A percentile compares a stretch with the other conserved stretches of the same genome.
These are phyloP conservation scores for Chouioia cunea DNA, from an alignment of 2,888 invertebrate species.

Conservation along the genomic window DNA sequence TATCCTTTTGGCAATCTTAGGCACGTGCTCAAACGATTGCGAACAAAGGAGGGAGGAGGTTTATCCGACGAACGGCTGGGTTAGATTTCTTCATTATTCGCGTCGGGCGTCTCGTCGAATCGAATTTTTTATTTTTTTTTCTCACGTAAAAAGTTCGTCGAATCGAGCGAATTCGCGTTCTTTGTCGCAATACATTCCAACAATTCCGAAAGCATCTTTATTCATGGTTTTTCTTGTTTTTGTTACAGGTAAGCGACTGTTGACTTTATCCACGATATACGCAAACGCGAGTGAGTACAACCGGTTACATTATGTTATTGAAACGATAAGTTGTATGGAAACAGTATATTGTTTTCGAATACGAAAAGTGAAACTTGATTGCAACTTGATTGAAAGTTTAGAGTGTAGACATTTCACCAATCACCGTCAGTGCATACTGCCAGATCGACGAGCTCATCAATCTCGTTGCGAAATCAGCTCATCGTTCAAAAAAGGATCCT, in stretches of 20 bases:
- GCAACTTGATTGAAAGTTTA: too few relatives aligned
- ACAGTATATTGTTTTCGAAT: too few relatives aligned
- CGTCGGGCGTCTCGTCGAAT: not conserved
- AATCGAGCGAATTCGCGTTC: too few relatives aligned
- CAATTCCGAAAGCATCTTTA: too few relatives aligned
- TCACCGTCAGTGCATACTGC: constrained; percentile 11
- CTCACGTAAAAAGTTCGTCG: constrained; percentile 6
- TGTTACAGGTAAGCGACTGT: constrained; percentile 44
- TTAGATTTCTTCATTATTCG: not conserved
- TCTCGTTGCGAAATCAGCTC: constrained; percentile 23
- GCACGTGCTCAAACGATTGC: not conserved
- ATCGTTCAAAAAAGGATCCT: constrained; percentile 11
- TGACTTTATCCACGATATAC: not conserved
- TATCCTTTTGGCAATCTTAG: constrained; percentile 6
- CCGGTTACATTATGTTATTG: too few relatives aligned
- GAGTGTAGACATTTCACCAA: not conserved
- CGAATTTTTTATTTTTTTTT: not conserved
- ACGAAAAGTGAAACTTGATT: too few relatives aligned
- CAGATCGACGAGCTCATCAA: not conserved
- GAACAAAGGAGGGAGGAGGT: constrained; percentile 9
- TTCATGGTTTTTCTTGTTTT: constrained; percentile 3
- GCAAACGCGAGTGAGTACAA: too few relatives aligned
- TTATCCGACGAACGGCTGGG: not conserved
- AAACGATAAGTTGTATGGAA: too few relatives aligned
- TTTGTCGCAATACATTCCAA: too few relatives aligned